phyloP scores from a whole-genome alignment of 1,140 invertebrate species.

The Drosophila pectinifera region DNA sequence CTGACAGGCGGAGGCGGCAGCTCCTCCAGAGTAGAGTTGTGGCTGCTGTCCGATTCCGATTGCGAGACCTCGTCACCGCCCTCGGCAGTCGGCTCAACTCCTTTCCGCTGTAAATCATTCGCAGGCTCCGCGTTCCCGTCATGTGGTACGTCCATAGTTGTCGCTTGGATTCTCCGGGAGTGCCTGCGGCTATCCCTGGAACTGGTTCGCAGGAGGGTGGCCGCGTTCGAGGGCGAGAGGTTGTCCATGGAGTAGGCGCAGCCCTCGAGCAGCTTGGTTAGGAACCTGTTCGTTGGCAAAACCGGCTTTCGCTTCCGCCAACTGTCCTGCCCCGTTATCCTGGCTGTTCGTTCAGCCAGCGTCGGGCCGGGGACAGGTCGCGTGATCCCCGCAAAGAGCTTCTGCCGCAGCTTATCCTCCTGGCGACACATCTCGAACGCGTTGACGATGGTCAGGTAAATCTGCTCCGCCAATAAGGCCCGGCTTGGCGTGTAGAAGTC shows the following conservation, averaged over 20 bases:
- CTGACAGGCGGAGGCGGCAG: conserved; percentile 2
- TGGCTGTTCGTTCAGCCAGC: not conserved
- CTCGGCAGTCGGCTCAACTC: conserved; percentile 17
- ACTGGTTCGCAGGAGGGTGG: conserved; percentile 46
- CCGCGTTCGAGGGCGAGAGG: conserved; percentile 56
- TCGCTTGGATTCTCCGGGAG: conserved; percentile 17
- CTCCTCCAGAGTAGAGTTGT: not conserved
- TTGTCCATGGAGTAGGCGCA: conserved; percentile 85
- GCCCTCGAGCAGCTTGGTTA: conserved; percentile 82
- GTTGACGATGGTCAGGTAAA: conserved; percentile 85
- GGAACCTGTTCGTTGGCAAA: conserved; percentile 83
- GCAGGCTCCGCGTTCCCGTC: conserved; percentile 33
- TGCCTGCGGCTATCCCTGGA: conserved; percentile 30
- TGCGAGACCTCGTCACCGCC: conserved; percentile 18
- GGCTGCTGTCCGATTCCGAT: conserved; percentile 33
- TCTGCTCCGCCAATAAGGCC: conserved; percentile 77
- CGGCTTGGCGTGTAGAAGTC: conserved; percentile 81
- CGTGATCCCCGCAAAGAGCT: conserved; percentile 70
- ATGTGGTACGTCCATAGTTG: conserved; percentile 16
- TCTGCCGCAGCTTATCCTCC: conserved; percentile 70
- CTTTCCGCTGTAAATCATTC: conserved; percentile 53
- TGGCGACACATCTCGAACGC: conserved; percentile 84
- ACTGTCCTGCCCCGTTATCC: conserved; percentile 54
- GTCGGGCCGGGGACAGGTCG: conserved; percentile 4
- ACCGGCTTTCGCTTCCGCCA: conserved; percentile 46